A percentile compares a stretch with the other conserved stretches of the same genome.
phyloP scores from a whole-genome alignment of 2,113 vertebrate species.

The Sylvia atricapilla region DNA sequence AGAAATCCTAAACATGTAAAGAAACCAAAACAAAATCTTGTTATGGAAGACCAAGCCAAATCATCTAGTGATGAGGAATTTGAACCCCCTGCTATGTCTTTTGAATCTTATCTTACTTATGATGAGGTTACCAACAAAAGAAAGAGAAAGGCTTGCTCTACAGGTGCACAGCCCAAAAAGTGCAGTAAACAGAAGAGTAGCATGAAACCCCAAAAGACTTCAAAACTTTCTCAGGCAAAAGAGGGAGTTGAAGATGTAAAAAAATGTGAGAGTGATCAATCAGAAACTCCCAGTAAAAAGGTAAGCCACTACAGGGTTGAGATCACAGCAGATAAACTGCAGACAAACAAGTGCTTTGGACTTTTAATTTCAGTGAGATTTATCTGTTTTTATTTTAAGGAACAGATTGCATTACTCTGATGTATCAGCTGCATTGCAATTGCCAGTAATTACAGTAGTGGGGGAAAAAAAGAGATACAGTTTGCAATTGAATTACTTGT shows the following conservation, averaged over 20 bases:
- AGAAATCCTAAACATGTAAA: not conserved
- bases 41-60: not conserved
- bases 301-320: constrained; percentile 11
- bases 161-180: not conserved
- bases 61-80: constrained; percentile 1
- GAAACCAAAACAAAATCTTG: not conserved
- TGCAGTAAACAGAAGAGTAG: not conserved
- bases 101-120: constrained; percentile 85
- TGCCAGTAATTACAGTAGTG: not conserved
- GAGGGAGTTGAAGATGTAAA: not conserved
- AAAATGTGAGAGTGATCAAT: not conserved
- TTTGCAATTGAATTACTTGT: not conserved
- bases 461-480: not conserved
- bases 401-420: not conserved
- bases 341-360: not conserved
- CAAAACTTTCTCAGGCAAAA: not conserved
- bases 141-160: constrained; percentile 43
- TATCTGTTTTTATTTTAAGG: not conserved
- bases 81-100: constrained; percentile 78
- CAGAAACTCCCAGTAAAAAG: constrained; percentile 39
- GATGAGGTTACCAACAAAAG: constrained; percentile 69
- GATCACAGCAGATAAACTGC: not conserved
- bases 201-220: not conserved
- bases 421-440: not conserved
- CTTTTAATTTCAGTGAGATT: not conserved